These are phyloP conservation scores for Acronicta aceris DNA, from an alignment of 2,888 invertebrate species.

Conservation along the genomic window DNA sequence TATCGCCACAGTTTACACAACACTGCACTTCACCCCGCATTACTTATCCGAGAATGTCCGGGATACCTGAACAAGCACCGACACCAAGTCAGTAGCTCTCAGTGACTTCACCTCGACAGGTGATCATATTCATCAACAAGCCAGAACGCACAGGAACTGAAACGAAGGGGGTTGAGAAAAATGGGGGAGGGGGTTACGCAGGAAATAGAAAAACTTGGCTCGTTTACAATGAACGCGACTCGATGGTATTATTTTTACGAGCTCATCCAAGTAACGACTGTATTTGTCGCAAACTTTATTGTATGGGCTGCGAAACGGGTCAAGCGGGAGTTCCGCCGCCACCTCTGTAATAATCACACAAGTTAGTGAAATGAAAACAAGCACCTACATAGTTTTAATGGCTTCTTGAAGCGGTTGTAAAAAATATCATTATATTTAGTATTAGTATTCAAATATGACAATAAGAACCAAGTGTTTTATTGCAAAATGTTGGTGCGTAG, in stretches of 20 bases:
- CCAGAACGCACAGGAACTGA: constrained; percentile 16
- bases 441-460: neutral
- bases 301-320: constrained; percentile 54
- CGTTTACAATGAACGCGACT: constrained; percentile 70
- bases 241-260: constrained; percentile 66
- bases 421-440: constrained; percentile 1
- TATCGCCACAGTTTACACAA: neutral
- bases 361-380: constrained; percentile 33
- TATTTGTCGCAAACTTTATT: constrained; percentile 65
- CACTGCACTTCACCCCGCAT: neutral
- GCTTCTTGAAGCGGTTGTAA: constrained; percentile 17
- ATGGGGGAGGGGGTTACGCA: constrained; percentile 31
- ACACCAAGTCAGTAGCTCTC: constrained; percentile 37
- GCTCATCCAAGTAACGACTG: constrained; percentile 63
- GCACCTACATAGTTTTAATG: constrained; percentile 20
- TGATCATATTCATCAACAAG: constrained; percentile 61
- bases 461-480: too few relatives aligned
- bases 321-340: constrained; percentile 50
- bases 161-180: neutral
- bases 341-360: constrained; percentile 45
- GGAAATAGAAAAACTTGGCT: constrained; percentile 78
- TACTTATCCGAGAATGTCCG: constrained; percentile 50
- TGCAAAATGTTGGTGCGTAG: too few relatives aligned
- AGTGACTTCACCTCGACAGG: constrained; percentile 50
- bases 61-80: constrained; percentile 50